Percentiles rank a stretch among this genome's conserved stretches.
These are phyloP conservation scores for Pangasius mekongensis DNA, from an alignment of 2,797 vertebrate genomes.

Conservation along the genomic window DNA sequence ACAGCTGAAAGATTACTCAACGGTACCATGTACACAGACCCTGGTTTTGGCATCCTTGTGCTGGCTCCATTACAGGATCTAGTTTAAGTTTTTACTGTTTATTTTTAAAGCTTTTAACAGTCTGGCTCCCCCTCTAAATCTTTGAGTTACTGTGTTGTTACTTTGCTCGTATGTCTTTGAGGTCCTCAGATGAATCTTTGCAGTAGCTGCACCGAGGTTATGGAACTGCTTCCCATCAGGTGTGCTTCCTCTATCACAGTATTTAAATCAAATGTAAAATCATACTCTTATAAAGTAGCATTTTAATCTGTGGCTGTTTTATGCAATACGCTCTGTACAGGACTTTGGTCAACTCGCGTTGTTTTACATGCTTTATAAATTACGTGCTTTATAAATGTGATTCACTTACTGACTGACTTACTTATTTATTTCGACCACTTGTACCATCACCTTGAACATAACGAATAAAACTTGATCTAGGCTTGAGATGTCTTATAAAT, in stretches of 20 bases:
- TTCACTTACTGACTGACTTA: neutral
- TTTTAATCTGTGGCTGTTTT: neutral
- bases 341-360: too few species aligned
- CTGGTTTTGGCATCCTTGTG: neutral
- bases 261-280: neutral
- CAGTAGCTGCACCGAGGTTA: neutral
- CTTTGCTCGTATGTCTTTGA: neutral
- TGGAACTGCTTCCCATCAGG: neutral
- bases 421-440: neutral
- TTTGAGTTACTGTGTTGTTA: neutral
- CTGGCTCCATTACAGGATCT: neutral
- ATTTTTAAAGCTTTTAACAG: slow-evolving; percentile 17
- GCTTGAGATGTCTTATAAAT: neutral
- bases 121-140: neutral
- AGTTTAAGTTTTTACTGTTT: slow-evolving; percentile 14
- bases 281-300: neutral
- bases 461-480: neutral
- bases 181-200: neutral
- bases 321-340: neutral
- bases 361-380: neutral
- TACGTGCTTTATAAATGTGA: neutral
- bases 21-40: neutral
- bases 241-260: neutral
- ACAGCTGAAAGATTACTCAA: neutral
- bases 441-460: neutral